Conservation (phyloP, 2,797 vertebrate species). For the Spondyliosoma cantharus region DNA sequence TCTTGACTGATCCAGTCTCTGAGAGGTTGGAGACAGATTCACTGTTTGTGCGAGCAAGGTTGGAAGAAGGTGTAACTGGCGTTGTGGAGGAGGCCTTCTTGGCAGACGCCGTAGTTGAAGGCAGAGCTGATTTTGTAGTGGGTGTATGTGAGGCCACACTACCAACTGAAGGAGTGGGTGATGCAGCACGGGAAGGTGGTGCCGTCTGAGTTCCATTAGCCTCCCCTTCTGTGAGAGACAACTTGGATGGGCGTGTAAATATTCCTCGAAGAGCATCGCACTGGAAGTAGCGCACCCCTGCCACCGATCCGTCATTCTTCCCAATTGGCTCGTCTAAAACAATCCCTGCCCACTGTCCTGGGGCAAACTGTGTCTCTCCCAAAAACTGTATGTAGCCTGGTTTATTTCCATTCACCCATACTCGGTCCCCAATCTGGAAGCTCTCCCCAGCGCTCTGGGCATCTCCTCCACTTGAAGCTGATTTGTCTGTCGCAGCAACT, state of each 20-base stretch:
- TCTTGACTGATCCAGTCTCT: conserved; percentile 94
- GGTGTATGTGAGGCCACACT: conserved; percentile 85
- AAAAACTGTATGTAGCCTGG: conserved; percentile 95
- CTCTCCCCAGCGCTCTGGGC: conserved; percentile 86
- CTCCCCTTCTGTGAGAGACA: conserved; percentile 91
- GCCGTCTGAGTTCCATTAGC: conserved; percentile 89
- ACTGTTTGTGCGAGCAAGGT: conserved; percentile 90
- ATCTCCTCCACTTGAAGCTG: conserved; percentile 79
- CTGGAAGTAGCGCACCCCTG: conserved; percentile 96
- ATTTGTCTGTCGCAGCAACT: conserved; percentile 81
- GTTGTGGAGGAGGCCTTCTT: conserved; percentile 79
- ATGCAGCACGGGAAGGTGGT: conserved; percentile 85
- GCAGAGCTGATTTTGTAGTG: conserved; percentile 68
- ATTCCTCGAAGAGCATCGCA: conserved; percentile 95
- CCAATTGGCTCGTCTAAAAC: conserved; percentile 96
- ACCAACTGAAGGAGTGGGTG: conserved; percentile 86
- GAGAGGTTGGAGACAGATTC: conserved; percentile 97
- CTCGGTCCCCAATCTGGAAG: conserved; percentile 92
- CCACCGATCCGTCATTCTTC: conserved; percentile 97
- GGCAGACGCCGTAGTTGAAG: conserved; percentile 79
- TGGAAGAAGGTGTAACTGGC: conserved; percentile 81
- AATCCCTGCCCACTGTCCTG: conserved; percentile 98
- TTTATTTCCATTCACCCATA: conserved; percentile 99
- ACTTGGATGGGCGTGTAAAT: conserved; percentile 96
- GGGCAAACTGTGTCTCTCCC: conserved; percentile 97